Evolutionary conservation across 2,888 invertebrate genomes (phyloP).

Genomic region (Altica lythri): DNA sequence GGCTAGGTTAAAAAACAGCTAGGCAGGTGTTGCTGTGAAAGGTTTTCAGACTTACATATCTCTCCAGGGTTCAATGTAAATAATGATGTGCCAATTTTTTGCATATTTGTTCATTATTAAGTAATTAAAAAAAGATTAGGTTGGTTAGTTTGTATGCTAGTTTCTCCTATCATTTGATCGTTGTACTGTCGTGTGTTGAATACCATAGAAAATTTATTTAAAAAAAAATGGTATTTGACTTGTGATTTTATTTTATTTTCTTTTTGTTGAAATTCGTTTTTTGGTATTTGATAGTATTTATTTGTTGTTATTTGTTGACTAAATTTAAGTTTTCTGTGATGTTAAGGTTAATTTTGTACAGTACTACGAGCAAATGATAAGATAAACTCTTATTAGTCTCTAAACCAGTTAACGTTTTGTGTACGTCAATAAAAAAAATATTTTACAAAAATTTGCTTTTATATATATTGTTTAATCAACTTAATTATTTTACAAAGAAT

Average conservation of each 20-base stretch:
- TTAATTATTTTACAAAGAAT: no score
- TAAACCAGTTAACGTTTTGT: no score
- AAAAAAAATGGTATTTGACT: constrained; percentile 32
- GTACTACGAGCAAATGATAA: constrained; percentile 11
- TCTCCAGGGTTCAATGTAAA: constrained; percentile 59
- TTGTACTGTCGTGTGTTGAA: constrained; percentile 18
- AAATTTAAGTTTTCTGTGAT: constrained; percentile 38
- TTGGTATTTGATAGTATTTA: constrained; percentile 36
- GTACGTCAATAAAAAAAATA: no score
- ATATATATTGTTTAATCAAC: no score
- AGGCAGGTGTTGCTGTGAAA: constrained; percentile 50
- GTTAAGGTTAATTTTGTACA: constrained; percentile 36
- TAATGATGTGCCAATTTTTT: constrained; percentile 58
- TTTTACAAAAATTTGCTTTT: no score
- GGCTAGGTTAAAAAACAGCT: constrained; percentile 38
- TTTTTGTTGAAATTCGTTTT: constrained; percentile 35
- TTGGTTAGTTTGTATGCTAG: constrained; percentile 38
- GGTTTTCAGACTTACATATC: constrained; percentile 57
- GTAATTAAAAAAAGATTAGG: constrained; percentile 34
- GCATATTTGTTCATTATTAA: constrained; percentile 48
- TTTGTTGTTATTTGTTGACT: constrained; percentile 39
- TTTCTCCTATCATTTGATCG: constrained; percentile 20
- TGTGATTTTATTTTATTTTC: constrained; percentile 34
- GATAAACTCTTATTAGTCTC: constrained; percentile 26
- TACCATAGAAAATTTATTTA: constrained; percentile 34